Evolutionary conservation across 2,888 invertebrate species (phyloP).

Genomic region (Pristionchus fissidentatus): DNA sequence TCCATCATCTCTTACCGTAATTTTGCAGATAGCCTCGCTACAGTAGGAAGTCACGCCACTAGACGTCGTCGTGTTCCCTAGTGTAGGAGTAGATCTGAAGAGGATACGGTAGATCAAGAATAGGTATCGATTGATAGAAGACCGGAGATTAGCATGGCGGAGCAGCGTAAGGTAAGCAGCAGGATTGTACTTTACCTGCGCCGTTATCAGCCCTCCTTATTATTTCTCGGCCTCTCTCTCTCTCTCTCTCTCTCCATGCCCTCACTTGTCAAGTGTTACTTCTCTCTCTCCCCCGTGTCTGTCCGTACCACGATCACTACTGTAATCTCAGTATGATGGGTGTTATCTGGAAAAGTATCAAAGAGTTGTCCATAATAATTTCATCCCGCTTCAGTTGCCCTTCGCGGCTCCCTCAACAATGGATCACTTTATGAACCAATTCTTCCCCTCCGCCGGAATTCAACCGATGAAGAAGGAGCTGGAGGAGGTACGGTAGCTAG

Average conservation of each 20-base stretch:
- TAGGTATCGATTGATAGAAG: constrained; percentile 1
- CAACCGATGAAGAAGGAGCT: not conserved
- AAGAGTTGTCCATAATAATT: not conserved
- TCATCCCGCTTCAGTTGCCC: constrained; percentile 13
- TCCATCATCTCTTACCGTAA: constrained; percentile 13
- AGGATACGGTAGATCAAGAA: constrained; percentile 14
- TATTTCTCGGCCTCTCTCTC: not conserved
- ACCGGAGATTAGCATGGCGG: not conserved
- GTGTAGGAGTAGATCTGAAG: constrained; percentile 7
- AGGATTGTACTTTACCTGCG: constrained; percentile 22
- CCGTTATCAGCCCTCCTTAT: not conserved
- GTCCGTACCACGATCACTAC: constrained; percentile 21
- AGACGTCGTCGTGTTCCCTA: not conserved
- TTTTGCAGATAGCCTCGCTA: constrained; percentile 19
- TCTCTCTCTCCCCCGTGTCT: not conserved
- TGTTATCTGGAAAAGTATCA: not conserved
- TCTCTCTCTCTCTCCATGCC: not conserved
- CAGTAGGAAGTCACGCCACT: constrained; percentile 12
- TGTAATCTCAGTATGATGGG: not conserved
- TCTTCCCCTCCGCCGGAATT: not conserved
- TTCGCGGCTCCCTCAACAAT: constrained; percentile 11
- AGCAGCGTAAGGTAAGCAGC: constrained; percentile 15
- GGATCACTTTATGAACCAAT: constrained; percentile 40
- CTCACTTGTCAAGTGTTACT: not conserved
- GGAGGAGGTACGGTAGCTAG: constrained; percentile 15